Conservation (phyloP, 2,113 vertebrate genomes). For the Nestor notabilis region DNA sequence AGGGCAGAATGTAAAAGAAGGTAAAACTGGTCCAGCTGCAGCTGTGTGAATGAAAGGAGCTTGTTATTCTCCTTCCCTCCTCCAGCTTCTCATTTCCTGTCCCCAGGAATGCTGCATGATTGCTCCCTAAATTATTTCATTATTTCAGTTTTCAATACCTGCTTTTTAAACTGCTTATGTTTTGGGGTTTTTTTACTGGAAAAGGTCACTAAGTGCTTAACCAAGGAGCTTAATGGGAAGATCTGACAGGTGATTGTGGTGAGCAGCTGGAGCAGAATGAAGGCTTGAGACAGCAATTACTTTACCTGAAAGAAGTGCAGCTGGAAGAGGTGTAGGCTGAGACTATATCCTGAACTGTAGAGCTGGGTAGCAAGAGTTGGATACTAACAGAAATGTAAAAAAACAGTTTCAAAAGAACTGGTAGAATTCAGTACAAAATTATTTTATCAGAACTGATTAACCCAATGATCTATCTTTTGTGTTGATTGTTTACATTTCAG, state of each 20-base stretch:
- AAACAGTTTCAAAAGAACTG: not conserved
- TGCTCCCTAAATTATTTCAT: not conserved
- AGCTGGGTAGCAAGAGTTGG: not conserved
- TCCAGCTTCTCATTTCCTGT: not conserved
- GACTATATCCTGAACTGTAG: not conserved
- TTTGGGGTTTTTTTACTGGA: not conserved
- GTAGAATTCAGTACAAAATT: not conserved
- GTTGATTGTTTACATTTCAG: not conserved
- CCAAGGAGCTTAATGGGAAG: not conserved
- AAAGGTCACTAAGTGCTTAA: not conserved
- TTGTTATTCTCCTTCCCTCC: not conserved
- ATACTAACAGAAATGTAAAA: not conserved
- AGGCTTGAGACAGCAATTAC: accelerated
- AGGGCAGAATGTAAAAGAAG: not conserved
- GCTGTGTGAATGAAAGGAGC: not conserved
- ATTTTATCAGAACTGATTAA: not conserved
- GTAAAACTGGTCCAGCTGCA: not conserved
- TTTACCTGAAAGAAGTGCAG: not conserved
- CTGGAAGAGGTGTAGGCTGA: not conserved
- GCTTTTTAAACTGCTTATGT: not conserved
- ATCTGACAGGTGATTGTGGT: not conserved
- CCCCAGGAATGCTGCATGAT: not conserved
- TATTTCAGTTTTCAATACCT: not conserved
- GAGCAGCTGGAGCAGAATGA: not conserved
- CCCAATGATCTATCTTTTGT: not conserved